phyloP scores from a whole-genome alignment of 1,140 invertebrate species.

The Euwallacea similis region DNA sequence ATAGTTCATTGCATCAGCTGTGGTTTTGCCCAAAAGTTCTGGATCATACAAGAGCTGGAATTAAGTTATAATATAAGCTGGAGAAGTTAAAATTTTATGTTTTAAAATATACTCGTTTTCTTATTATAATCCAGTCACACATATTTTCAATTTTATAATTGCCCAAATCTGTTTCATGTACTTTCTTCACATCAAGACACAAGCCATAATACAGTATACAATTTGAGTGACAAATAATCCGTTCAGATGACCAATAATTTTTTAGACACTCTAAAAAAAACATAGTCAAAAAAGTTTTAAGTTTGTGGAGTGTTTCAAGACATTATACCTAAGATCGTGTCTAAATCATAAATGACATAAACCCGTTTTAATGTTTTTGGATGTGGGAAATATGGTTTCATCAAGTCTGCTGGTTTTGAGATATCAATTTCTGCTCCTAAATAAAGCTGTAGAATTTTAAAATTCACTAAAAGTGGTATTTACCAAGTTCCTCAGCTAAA shows the following conservation, averaged over 20 bases:
- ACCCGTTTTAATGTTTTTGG: neutral
- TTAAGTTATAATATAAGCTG: neutral
- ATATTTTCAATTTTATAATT: neutral
- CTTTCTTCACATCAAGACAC: slow-evolving; percentile 2
- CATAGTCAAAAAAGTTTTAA: neutral
- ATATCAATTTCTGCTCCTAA: slow-evolving; percentile 24
- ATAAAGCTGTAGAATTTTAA: neutral
- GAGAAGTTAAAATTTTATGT: neutral
- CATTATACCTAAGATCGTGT: slow-evolving; percentile 16
- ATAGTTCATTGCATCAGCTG: slow-evolving; percentile 22
- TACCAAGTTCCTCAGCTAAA: slow-evolving; percentile 26
- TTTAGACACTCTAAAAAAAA: slow-evolving; percentile 14
- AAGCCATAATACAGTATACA: slow-evolving; percentile 12
- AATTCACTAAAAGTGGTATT: neutral
- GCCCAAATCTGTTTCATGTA: slow-evolving; percentile 12
- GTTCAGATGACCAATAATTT: slow-evolving; percentile 15
- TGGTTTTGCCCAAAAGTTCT: slow-evolving; percentile 16
- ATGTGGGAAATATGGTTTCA: slow-evolving; percentile 16
- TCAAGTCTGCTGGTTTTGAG: neutral
- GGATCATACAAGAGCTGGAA: slow-evolving; percentile 23
- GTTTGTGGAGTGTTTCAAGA: neutral
- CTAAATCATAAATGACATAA: slow-evolving; percentile 25
- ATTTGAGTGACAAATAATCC: neutral
- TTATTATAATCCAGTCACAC: slow-evolving; percentile 30
- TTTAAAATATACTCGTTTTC: slow-evolving; percentile 27